Conservation (phyloP, 1,140 invertebrate genomes). For the Penaeus vannamei region DNA sequence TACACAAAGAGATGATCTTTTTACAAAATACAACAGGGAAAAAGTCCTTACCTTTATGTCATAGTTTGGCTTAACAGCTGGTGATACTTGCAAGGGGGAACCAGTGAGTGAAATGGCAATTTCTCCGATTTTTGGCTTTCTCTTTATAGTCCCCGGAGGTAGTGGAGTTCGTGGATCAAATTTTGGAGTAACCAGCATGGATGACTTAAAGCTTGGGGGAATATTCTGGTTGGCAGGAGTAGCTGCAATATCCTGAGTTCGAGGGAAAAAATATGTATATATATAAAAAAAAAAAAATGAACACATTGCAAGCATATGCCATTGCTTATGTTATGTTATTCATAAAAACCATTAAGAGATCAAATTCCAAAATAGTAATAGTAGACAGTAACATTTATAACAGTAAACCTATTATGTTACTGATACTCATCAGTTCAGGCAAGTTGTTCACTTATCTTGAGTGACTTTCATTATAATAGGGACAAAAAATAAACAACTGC, state of each 20-base stretch:
- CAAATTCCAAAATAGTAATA: too few relatives aligned
- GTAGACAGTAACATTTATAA: too few relatives aligned
- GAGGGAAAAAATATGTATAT: neutral
- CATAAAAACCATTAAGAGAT: too few relatives aligned
- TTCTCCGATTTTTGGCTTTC: conserved; percentile 43
- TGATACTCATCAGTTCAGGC: too few relatives aligned
- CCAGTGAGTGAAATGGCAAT: conserved; percentile 47
- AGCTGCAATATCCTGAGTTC: neutral
- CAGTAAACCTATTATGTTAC: too few relatives aligned
- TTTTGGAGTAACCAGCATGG: conserved; percentile 36
- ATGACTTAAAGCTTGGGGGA: neutral
- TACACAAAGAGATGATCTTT: too few relatives aligned
- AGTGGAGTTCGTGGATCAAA: conserved; percentile 52
- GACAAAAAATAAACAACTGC: neutral
- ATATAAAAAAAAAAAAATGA: neutral
- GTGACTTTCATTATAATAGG: neutral
- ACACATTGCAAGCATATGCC: too few relatives aligned
- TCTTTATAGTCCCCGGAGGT: conserved; percentile 45
- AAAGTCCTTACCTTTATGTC: conserved; percentile 17
- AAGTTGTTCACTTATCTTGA: too few relatives aligned
- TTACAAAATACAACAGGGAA: neutral
- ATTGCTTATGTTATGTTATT: too few relatives aligned
- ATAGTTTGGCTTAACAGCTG: neutral
- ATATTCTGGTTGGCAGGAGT: conserved; percentile 31
- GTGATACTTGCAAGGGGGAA: conserved; percentile 46